These are phyloP conservation scores for Agonum fuliginosum DNA, from an alignment of 2,888 invertebrate species.

Conservation along the genomic window DNA sequence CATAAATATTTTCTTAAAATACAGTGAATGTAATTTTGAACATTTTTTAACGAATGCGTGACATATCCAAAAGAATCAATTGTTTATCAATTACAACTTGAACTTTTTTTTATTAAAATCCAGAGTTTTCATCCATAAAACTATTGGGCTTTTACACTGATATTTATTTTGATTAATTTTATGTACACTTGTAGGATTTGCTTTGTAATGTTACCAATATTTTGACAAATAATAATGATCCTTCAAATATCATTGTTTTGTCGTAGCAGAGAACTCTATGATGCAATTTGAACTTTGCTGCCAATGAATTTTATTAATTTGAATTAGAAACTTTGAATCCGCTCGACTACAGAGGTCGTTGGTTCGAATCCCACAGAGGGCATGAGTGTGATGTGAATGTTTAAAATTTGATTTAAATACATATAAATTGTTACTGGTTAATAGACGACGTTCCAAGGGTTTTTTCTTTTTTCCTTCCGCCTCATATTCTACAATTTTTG, in stretches of 20 bases:
- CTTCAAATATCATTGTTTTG: constrained; percentile 36
- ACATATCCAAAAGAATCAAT: constrained; percentile 46
- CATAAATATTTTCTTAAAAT: constrained; percentile 27
- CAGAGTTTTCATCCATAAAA: background rate
- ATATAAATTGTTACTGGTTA: too few relatives aligned
- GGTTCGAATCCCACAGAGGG: too few relatives aligned
- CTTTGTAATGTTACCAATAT: background rate
- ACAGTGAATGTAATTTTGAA: constrained; percentile 40
- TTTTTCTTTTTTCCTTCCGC: too few relatives aligned
- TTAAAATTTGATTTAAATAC: too few relatives aligned
- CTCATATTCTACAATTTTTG: too few relatives aligned
- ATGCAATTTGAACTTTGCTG: background rate
- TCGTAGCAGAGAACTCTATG: background rate
- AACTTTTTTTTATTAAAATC: constrained; percentile 15
- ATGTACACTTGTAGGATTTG: constrained; percentile 42
- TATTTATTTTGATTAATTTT: background rate
- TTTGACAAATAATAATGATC: constrained; percentile 37
- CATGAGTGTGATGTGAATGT: too few relatives aligned
- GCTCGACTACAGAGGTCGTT: too few relatives aligned
- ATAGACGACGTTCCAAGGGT: too few relatives aligned
- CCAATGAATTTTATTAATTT: too few relatives aligned
- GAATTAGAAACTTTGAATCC: too few relatives aligned
- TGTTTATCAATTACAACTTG: constrained; percentile 52
- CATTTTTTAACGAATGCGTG: constrained; percentile 23
- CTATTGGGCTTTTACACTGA: background rate